Base-by-base conservation (phyloP, 2,797 vertebrate genomes). In the Vireo griseus region DNA sequence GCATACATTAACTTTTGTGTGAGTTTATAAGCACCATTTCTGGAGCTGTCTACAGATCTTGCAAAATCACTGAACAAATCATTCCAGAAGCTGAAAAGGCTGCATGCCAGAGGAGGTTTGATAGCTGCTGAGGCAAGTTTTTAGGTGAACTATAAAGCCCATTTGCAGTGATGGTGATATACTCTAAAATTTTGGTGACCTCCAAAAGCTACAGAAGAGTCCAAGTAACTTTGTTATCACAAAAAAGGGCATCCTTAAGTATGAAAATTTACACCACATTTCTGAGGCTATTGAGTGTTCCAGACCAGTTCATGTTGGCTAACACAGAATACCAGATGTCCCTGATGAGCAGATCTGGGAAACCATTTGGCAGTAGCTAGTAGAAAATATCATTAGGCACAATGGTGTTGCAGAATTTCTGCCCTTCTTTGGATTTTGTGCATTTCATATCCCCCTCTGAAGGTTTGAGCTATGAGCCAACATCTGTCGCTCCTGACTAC, bases 261-360 rank as follows among this genome's bases (percentile, higher is more conserved):
- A 72, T 66, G 54, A 86, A 59, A 84, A 72, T 91, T 81, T 61
- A 48, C 11, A 47, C 4, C 8, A 10, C 0, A 3, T 77, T 95
- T 37, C 72, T 74, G 45, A 89, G 65, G 61, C 61, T 87, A 20
- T 50, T 73, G 61, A 73, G 24, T 63, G 77, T 91, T 92, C 63
- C 67, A 89, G 83, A 66, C 55, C 67, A 85, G 59, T 92, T 92
- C 55, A 54, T 52, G 59, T 91, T 91, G 91, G 84, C 91, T 95
- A 89, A 74, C 24, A 18, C 29, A 67, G 63, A 85, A 77, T 88
- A 63, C 81, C 81, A 96, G 94, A 67, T 96, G 92, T 96, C 91
- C 51, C 65, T 54, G 52, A 80, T 87, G 91, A 93, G 75, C 78
- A 94, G 75, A 67, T 89, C 63, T 94, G 78, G 40, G 61, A 94